phyloP scores from a whole-genome alignment of 2,888 invertebrate species.

The Meghimatium bilineatum region DNA sequence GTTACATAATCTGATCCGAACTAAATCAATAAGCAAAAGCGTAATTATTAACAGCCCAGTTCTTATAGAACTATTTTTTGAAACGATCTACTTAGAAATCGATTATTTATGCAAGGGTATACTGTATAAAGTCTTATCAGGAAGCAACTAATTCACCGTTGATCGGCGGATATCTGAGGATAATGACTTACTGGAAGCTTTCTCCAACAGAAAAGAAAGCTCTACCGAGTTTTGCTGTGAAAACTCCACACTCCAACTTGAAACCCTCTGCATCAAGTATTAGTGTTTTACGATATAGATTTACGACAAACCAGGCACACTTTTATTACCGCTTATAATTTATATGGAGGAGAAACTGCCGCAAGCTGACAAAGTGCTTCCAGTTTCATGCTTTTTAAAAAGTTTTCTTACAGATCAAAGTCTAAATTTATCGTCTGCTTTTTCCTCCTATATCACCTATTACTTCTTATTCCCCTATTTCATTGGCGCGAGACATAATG shows the following conservation, averaged over 20 bases:
- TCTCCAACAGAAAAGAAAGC: not conserved
- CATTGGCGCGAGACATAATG: slow-evolving; percentile 27
- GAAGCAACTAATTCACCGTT: not conserved
- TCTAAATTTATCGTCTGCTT: not conserved
- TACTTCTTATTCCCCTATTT: slow-evolving; percentile 14
- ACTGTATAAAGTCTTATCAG: not conserved
- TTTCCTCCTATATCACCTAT: slow-evolving; percentile 24
- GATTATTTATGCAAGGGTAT: not conserved
- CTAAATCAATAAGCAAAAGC: no score
- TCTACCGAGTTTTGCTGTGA: not conserved
- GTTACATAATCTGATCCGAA: no score
- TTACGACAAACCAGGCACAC: not conserved
- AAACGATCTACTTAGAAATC: not conserved
- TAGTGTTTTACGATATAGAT: slow-evolving; percentile 6
- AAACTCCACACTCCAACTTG: not conserved
- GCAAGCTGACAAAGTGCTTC: not conserved
- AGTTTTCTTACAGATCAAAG: slow-evolving; percentile 23
- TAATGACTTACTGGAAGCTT: not conserved
- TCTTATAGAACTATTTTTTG: not conserved
- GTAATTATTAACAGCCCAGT: no score
- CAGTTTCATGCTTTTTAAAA: not conserved
- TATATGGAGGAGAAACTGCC: not conserved
- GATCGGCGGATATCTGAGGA: not conserved
- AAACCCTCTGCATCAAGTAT: not conserved
- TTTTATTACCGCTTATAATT: slow-evolving; percentile 20